Evolutionary conservation across 2,888 invertebrate genomes (phyloP).

Genomic region (Allolobophora icterica): DNA sequence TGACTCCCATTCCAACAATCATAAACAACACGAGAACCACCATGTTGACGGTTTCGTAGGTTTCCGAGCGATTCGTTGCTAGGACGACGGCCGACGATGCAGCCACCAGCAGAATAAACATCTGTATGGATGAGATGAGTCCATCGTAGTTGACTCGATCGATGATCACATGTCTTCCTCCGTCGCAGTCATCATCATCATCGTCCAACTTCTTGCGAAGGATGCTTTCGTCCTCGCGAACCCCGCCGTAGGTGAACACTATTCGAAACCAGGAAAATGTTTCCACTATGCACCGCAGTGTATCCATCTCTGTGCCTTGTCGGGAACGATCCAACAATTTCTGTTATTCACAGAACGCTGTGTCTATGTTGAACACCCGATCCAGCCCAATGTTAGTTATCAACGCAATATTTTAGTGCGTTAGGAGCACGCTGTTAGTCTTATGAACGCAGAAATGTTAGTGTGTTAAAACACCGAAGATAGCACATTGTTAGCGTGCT

Average conservation of each 20-base stretch:
- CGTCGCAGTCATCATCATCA: background rate
- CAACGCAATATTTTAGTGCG: too few species aligned
- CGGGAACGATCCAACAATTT: background rate
- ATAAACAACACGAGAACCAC: background rate
- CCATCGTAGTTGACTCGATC: background rate
- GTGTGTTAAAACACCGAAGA: too few species aligned
- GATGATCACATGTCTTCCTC: background rate
- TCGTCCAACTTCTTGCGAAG: background rate
- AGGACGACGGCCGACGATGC: background rate
- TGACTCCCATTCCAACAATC: background rate
- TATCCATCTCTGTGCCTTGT: background rate
- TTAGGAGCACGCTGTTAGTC: too few species aligned
- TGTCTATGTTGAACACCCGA: too few species aligned
- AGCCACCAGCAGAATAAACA: background rate
- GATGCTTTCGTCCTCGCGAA: background rate
- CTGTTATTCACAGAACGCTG: background rate
- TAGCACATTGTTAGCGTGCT: background rate
- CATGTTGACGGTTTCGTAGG: background rate
- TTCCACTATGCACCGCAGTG: background rate
- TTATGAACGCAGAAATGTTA: too few species aligned
- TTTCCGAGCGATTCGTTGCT: background rate
- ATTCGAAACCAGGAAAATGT: background rate
- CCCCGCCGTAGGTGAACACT: background rate
- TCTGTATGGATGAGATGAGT: slow-evolving; percentile 4
- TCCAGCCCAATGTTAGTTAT: too few species aligned